Conservation (phyloP, 2,888 invertebrate genomes). For the Pterobdella sp. region DNA sequence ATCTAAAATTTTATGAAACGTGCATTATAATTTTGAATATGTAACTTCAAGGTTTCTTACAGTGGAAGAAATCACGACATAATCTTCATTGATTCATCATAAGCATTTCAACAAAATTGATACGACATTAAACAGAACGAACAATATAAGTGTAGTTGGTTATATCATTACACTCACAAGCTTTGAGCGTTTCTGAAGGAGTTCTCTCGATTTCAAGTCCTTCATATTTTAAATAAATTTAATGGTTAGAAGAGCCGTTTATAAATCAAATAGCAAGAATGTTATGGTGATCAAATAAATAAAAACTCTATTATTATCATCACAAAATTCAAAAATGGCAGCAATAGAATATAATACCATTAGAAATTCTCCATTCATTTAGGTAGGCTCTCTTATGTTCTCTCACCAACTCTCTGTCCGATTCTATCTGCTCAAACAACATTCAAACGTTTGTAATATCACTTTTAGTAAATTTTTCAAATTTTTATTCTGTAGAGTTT, state of each 20-base stretch:
- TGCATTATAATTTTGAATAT: no score
- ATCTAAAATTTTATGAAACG: no score
- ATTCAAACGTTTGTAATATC: neutral
- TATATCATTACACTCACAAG: neutral
- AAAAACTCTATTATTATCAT: neutral
- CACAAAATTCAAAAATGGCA: neutral
- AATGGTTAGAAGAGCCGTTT: neutral
- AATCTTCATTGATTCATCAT: no score
- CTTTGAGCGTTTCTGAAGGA: neutral
- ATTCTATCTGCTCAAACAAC: conserved; percentile 17
- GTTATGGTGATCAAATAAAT: neutral
- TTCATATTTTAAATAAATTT: neutral
- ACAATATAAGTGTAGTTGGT: no score
- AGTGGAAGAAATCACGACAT: no score
- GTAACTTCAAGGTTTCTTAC: no score
- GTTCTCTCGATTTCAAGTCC: neutral
- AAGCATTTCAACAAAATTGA: no score
- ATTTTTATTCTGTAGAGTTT: neutral
- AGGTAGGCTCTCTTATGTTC: conserved; percentile 6
- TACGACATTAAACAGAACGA: no score
- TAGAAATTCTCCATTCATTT: neutral
- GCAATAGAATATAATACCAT: conserved; percentile 2
- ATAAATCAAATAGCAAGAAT: neutral
- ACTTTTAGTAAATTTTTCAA: neutral
- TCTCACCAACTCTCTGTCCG: conserved; percentile 15